Evolutionary conservation across 2,797 vertebrate genomes (phyloP).

Genomic region (Vultur gryphus): DNA sequence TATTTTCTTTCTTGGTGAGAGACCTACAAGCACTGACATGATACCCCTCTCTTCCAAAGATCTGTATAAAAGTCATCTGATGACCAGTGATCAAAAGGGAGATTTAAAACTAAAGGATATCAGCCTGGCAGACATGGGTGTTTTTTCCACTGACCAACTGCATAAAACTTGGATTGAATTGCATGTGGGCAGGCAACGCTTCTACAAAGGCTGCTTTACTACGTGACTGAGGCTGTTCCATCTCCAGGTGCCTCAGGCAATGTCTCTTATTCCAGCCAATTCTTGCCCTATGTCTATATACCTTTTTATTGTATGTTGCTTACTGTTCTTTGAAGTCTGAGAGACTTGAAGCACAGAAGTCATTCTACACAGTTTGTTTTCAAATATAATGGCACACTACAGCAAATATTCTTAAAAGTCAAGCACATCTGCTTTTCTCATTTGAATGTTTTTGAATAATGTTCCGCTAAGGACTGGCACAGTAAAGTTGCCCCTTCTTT

Average conservation of each 20-base stretch:
- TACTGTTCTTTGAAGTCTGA: background rate
- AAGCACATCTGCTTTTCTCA: background rate
- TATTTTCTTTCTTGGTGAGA: background rate
- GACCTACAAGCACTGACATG: background rate
- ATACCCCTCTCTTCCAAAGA: background rate
- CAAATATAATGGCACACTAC: background rate
- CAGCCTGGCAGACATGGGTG: background rate
- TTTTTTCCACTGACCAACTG: background rate
- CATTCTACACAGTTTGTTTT: background rate
- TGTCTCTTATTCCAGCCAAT: background rate
- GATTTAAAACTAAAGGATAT: background rate
- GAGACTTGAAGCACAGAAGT: background rate
- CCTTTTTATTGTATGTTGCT: background rate
- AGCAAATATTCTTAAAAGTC: background rate
- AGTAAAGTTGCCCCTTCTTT: background rate
- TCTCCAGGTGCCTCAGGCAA: background rate
- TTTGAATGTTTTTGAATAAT: background rate
- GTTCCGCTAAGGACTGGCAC: background rate
- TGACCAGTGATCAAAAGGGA: background rate
- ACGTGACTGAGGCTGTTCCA: background rate
- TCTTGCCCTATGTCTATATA: background rate
- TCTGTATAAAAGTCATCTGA: background rate
- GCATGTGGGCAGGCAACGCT: accelerated
- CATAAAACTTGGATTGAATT: background rate
- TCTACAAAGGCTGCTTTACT: background rate